These are phyloP conservation scores for Dolomedes plantarius DNA, from an alignment of 2,888 invertebrate genomes.

Conservation along the genomic window DNA sequence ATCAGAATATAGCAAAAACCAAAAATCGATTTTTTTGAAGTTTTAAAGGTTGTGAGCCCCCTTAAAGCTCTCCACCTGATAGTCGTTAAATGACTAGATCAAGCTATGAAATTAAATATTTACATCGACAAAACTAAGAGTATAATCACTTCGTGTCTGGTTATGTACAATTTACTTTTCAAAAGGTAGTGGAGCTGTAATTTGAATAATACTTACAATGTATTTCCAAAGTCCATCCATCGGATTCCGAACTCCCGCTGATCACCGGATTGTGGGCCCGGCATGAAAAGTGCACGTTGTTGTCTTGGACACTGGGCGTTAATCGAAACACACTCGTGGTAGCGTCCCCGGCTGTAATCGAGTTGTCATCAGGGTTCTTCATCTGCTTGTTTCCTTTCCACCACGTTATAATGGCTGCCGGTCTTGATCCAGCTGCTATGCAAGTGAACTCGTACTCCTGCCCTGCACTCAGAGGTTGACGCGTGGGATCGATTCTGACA, in stretches of 20 bases:
- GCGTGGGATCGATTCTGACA: constrained; percentile 87
- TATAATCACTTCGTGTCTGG: too few species aligned
- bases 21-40: too few species aligned
- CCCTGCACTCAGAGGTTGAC: constrained; percentile 89
- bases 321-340: constrained; percentile 74
- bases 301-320: constrained; percentile 74
- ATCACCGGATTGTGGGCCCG: constrained; percentile 75
- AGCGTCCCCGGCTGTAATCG: constrained; percentile 47
- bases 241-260: constrained; percentile 73
- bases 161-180: too few species aligned
- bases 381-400: constrained; percentile 88
- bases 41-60: too few species aligned
- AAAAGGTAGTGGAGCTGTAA: too few species aligned
- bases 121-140: too few species aligned
- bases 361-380: constrained; percentile 76
- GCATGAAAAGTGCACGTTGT: constrained; percentile 79
- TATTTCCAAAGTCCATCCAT: constrained; percentile 74
- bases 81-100: too few species aligned
- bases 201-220: too few species aligned
- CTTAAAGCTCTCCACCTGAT: too few species aligned
- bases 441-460: constrained; percentile 89
- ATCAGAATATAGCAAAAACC: too few species aligned
- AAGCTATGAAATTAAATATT: too few species aligned
- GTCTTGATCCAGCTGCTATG: constrained; percentile 89
- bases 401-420: constrained; percentile 88